Evolutionary conservation across 2,888 invertebrate species (phyloP), one percentile per base, ranked within the genome.

Genomic region (Synanthedon tipuliformis): DNA sequence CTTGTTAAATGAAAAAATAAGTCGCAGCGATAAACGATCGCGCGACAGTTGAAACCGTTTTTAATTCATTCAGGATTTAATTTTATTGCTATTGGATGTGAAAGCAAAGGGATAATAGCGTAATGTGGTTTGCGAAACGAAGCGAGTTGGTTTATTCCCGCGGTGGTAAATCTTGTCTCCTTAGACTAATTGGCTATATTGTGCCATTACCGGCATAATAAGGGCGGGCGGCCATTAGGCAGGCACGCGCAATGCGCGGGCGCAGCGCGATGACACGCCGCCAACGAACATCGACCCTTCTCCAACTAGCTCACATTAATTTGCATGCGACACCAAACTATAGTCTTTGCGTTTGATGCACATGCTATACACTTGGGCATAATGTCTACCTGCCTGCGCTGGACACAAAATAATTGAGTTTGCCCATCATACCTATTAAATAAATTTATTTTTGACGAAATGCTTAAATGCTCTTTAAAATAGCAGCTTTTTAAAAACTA

Each of bases 181-280:
- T 68, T 67, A 67, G 72, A 68, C 73, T 80, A 80, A 81, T 81
- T 80, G 76, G 73, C 66, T 69, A 66, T 71, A 74, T 75, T 74
- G 71, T 73, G 69, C 68, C 63, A 65, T 68, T 73, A 62, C 63
- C 61, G 52, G 57, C 52, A 54, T 57, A 55, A 59, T 59, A 56
- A 56, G 56, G 52, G 53, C 56, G 50, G 34, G 53, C 51, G 54
- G 41, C 52, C 51, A 54, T 53, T 54, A 57, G 54, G 50, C 48
- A 51, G 54, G 55, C 57, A 53, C 56, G 54, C 55, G 57, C 51
- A 50, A 34, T 51, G 52, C 41, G 45, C 34, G 34, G 34, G 54
- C 55, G 57, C 51, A 50, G 49, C 51, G 52, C 41, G 45, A 51
- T 45, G 45, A 41, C 48, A 50, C 48, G 41, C n/a, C 13, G 18